Percentiles rank a stretch among this genome's conserved stretches.
These are phyloP conservation scores for Gymnocheta viridis DNA, from an alignment of 2,888 invertebrate genomes.

Conservation along the genomic window DNA sequence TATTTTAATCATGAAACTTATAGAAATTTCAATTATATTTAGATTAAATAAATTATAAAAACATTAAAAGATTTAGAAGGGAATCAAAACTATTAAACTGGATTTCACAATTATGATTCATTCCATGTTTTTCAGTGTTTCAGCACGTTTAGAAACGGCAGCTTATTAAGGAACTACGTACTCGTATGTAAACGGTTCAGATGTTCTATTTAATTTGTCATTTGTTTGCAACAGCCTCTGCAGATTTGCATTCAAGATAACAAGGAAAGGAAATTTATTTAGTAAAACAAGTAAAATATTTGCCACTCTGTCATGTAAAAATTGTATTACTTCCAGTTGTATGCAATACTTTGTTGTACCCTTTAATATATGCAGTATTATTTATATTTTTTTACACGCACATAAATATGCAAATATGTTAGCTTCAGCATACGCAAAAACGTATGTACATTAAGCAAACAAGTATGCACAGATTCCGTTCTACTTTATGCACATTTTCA, in stretches of 20 bases:
- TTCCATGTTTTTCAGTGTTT: background rate
- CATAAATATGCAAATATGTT: conserved; percentile 22
- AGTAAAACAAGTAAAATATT: conserved; percentile 21
- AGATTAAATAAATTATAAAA: background rate
- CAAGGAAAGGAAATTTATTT: background rate
- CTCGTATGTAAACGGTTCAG: conserved; percentile 19
- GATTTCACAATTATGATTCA: background rate
- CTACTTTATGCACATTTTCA: conserved; percentile 17
- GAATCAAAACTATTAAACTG: background rate
- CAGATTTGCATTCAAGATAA: conserved; percentile 9
- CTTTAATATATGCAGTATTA: conserved; percentile 31
- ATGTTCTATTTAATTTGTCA: conserved; percentile 9
- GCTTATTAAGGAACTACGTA: conserved; percentile 24
- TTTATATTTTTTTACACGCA: conserved; percentile 24
- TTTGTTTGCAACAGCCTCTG: conserved; percentile 2
- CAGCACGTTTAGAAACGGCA: conserved; percentile 23
- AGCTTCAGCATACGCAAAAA: background rate
- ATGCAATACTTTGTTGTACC: background rate
- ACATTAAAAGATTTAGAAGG: background rate
- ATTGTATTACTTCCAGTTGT: background rate
- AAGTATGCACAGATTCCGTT: background rate
- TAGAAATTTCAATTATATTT: background rate
- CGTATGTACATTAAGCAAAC: background rate
- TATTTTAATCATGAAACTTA: background rate
- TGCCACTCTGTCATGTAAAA: conserved; percentile 6